Evolutionary conservation across 2,113 vertebrate species (phyloP).

Genomic region (Oophaga pumilio): DNA sequence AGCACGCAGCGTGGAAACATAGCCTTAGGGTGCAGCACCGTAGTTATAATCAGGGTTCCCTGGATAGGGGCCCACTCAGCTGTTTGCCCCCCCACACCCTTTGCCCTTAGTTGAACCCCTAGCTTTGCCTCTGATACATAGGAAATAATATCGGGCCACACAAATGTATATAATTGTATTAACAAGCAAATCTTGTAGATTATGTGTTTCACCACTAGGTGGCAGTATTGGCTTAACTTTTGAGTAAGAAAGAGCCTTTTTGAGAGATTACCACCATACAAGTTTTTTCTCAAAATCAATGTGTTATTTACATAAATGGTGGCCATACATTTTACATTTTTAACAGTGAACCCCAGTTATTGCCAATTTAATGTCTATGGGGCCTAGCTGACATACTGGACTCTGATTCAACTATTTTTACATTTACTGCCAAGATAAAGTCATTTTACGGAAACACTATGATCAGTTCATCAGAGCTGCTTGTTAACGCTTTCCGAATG

Average conservation of each 20-base stretch:
- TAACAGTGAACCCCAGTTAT: not conserved
- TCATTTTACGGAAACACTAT: not conserved
- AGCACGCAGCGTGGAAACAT: too few relatives aligned
- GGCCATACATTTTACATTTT: not conserved
- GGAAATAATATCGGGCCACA: too few relatives aligned
- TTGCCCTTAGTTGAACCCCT: too few relatives aligned
- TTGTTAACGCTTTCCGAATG: not conserved
- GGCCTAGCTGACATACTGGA: not conserved
- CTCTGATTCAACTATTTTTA: not conserved
- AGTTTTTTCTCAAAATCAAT: not conserved
- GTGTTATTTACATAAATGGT: not conserved
- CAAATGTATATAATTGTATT: too few relatives aligned
- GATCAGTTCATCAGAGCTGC: not conserved
- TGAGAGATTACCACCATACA: not conserved
- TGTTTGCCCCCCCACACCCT: too few relatives aligned
- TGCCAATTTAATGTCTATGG: not conserved
- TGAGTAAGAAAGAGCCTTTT: not conserved
- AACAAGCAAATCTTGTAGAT: not conserved
- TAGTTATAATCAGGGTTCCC: too few relatives aligned
- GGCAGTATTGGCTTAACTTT: constrained; percentile 25
- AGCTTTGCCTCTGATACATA: too few relatives aligned
- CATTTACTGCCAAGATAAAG: not conserved
- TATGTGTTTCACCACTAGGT: not conserved
- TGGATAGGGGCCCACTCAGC: too few relatives aligned
- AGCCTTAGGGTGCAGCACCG: too few relatives aligned